Base-by-base conservation (phyloP, 2,113 vertebrate species). In the Actinemys pallida region DNA sequence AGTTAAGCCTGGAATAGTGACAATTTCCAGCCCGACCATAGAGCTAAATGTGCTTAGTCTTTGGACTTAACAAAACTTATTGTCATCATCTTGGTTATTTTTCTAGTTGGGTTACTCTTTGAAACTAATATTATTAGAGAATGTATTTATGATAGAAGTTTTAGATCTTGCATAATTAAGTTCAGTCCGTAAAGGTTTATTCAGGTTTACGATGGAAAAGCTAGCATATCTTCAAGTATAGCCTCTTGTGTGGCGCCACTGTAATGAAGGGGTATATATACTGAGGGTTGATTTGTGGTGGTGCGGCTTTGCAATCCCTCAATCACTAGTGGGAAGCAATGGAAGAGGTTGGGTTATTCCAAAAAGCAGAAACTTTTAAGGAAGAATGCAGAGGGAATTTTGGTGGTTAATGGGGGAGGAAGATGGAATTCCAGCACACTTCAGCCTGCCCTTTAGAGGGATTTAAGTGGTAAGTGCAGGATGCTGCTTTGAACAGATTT, bases 271-370 rank as follows among this genome's bases (percentile, higher is more conserved):
- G 49, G 10, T 6, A 4, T 0, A 8, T 4, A 1, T 42, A 0
- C 7, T 3, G 25, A n/a, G 42, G 75, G 49, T 45, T 76, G 84
- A 11, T 47, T 5, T 84, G 25, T 1, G 8, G 20, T 10, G 54
- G 9, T 5, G 2, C 24, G 45, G 53, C 82, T 81, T 89, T 56
- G 24, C 57, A 47, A 72, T 42, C 25, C 90, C 9, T 8, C 89
- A 8, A 1, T 14, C 52, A 2, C 6, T 1, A 0, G 13, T n/a
- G 27, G 83, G 35, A 42, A 62, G 57, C 65, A 45, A 1, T 1
- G 7, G n/a, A 49, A 86, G 59, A 50, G 49, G 12, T 11, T 1
- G 22, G 53, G 35, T 20, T 65, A 39, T 80, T 90, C 45, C 16
- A 53, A 27, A 80, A 87, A 78, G 31, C 10, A 11, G 8, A 10